These are phyloP conservation scores for Limnephilus marmoratus DNA, from an alignment of 2,888 invertebrate genomes.

Conservation along the genomic window DNA sequence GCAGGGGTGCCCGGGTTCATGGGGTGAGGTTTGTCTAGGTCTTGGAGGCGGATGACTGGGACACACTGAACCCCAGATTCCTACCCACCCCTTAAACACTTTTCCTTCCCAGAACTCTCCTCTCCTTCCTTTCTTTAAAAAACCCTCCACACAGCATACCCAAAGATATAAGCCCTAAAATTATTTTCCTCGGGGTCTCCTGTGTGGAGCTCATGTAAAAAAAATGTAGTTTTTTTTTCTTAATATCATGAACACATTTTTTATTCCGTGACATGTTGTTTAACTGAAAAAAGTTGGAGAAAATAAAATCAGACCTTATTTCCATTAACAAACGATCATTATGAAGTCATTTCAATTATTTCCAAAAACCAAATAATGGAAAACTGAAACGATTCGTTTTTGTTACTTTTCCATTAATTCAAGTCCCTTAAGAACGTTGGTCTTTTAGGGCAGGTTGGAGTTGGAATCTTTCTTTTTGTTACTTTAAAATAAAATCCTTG, in stretches of 20 bases:
- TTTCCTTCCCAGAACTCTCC: too few species aligned
- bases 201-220: too few species aligned
- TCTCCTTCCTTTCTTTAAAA: too few species aligned
- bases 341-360: background rate
- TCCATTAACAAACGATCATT: background rate
- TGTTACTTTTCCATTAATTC: background rate
- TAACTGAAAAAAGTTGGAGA: background rate
- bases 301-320: background rate
- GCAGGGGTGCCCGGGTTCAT: too few species aligned
- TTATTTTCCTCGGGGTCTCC: too few species aligned
- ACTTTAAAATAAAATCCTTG: background rate
- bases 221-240: background rate
- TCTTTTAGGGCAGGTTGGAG: background rate
- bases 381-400: background rate
- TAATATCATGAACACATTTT: background rate
- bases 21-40: too few species aligned
- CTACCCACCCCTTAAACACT: too few species aligned
- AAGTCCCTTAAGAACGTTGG: background rate
- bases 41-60: too few species aligned
- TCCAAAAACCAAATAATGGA: background rate
- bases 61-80: too few species aligned
- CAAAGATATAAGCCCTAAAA: too few species aligned
- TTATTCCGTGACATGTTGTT: background rate
- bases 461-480: background rate
- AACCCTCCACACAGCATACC: too few species aligned